Evolutionary conservation across 2,113 vertebrate species (phyloP).

Genomic region (Mastomys coucha): DNA sequence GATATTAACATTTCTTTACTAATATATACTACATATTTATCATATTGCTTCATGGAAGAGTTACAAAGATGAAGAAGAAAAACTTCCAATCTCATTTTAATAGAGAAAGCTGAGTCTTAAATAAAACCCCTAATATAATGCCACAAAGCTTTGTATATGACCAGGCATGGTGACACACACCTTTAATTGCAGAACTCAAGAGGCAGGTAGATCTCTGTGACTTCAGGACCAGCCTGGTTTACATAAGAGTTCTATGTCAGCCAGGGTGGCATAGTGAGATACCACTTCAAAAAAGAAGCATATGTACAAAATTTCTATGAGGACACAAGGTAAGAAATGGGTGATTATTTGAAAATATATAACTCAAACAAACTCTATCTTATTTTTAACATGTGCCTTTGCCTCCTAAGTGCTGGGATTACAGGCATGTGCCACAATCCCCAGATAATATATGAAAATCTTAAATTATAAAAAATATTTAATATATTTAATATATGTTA

Average conservation of each 20-base stretch:
- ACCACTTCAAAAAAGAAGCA: background rate
- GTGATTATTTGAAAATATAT: conserved; percentile 51
- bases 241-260: background rate
- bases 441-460: background rate
- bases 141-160: background rate
- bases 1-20: conserved; percentile 28
- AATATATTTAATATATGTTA: background rate
- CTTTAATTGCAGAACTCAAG: background rate
- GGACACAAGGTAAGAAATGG: conserved; percentile 31
- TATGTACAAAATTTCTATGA: conserved; percentile 35
- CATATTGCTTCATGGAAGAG: conserved; percentile 10
- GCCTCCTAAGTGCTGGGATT: background rate
- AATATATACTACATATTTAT: conserved; percentile 37
- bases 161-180: background rate
- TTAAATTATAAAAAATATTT: background rate
- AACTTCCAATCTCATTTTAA: conserved; percentile 6
- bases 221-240: background rate
- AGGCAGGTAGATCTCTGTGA: background rate
- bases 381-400: background rate
- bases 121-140: conserved; percentile 24
- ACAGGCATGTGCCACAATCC: background rate
- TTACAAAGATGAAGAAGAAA: conserved; percentile 58
- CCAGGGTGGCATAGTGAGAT: background rate
- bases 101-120: conserved; percentile 5
- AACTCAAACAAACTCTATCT: conserved; percentile 46